Base-by-base conservation (phyloP, 2,888 invertebrate genomes). In the Volucella inflata region DNA sequence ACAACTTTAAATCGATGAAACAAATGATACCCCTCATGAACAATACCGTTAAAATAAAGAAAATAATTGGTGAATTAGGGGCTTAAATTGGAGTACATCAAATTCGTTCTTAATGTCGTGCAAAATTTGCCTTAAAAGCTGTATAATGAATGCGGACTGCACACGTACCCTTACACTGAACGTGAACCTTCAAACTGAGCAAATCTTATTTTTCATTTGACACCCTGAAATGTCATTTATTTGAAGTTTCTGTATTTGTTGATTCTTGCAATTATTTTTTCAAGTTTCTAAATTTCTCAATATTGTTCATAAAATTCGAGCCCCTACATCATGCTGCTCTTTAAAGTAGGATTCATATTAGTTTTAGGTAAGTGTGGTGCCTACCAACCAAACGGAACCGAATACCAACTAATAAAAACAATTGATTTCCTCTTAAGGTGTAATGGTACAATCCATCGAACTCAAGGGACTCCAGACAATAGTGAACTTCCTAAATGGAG, bases 391-490 rank as follows among this genome's bases (percentile, higher is more conserved):
- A 11, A 30, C 8, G 10, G 2, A 9, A 10, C 4, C 12, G 14
- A 16, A 14, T 8, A 44, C n/a, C 12, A 11, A 9, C 3, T 16
- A 40, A 30, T 16, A 8, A 40, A 16, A 38, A 30, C 36, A 6
- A 8, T 46, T 4, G n/a, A 4, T 10, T 71, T 50, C 40, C 2
- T 4, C 42, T 40, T 16, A 30, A 85, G 85, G 67, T 68, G 62
- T 40, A 16, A 70, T 51, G 72, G 85, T 77, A 1, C 85, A 85
- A n/a, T 38, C 85, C n/a, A 72, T 81, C 14, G 85, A 85, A 44
- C 68, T 85, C 1, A 85, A 85, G 55, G 76, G 76, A 16, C 72
- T 81, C 4, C 81, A 85, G 46, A 85, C 85, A 6, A 77, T 85
- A 17, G 51, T 81, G 1, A 77, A n/a, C 51, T 77, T 77, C 46